Evolutionary conservation across 2,888 invertebrate species (phyloP).

Genomic region (Proisotoma minuta): DNA sequence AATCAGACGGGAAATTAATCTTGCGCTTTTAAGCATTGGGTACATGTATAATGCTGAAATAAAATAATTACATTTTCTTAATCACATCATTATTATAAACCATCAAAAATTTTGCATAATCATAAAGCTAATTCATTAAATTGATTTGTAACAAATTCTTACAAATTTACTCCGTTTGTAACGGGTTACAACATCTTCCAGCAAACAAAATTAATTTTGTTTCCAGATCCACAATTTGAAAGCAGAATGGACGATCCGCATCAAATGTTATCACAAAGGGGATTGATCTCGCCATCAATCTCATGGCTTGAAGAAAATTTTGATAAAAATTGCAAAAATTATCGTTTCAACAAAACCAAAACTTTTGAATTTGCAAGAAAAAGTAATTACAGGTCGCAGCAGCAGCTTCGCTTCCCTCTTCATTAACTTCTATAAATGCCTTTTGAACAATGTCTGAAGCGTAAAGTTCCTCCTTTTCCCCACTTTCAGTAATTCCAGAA

Average conservation of each 20-base stretch:
- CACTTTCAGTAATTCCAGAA: conserved; percentile 58
- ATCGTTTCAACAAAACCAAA: neutral
- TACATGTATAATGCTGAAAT: too few relatives aligned
- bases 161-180: neutral
- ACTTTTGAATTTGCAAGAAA: neutral
- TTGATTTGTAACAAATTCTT: too few relatives aligned
- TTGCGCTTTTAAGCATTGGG: too few relatives aligned
- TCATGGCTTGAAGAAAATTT: conserved; percentile 20
- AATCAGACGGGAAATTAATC: conserved; percentile 22
- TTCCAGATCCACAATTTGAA: conserved; percentile 38
- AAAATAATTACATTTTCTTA: too few relatives aligned
- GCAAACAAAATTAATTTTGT: conserved; percentile 40
- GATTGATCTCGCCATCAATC: conserved; percentile 25
- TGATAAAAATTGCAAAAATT: neutral
- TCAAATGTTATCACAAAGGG: conserved; percentile 28
- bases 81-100: too few relatives aligned
- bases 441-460: conserved; percentile 75
- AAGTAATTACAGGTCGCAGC: conserved; percentile 70
- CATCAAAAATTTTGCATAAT: too few relatives aligned
- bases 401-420: conserved; percentile 80
- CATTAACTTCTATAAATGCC: conserved; percentile 78
- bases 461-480: conserved; percentile 52
- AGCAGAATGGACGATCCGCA: conserved; percentile 41
- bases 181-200: conserved; percentile 36
- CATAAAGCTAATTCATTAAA: too few relatives aligned